A percentile compares a stretch with the other conserved stretches of the same genome.
Conservation (phyloP, 2,797 vertebrate genomes). For the Monodelphis domestica region DNA sequence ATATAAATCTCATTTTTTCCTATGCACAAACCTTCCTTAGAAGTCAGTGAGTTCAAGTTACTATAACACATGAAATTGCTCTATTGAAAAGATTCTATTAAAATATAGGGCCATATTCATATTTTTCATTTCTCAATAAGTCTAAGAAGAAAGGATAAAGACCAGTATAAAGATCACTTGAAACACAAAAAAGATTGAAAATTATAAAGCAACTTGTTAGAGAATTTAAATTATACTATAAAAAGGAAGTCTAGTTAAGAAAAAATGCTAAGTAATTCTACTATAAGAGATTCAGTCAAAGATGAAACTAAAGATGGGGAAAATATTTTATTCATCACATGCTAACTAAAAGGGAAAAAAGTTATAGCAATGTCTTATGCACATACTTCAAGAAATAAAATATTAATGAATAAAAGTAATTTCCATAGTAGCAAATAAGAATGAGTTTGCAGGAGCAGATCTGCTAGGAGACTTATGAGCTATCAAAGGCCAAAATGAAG, state of each 20-base stretch:
- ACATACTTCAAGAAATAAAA: conserved; percentile 65
- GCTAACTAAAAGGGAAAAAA: conserved; percentile 64
- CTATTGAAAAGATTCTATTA: conserved; percentile 43
- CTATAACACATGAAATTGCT: conserved; percentile 28
- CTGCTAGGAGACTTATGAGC: background rate
- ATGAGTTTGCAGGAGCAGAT: conserved; percentile 49
- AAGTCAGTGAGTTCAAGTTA: conserved; percentile 49
- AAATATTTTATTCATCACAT: conserved; percentile 76
- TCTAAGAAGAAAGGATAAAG: conserved; percentile 54
- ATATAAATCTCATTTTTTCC: conserved; percentile 22
- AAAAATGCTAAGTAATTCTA: conserved; percentile 72
- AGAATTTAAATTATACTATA: conserved; percentile 68
- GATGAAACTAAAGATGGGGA: conserved; percentile 63
- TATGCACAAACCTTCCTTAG: background rate
- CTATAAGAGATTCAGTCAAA: conserved; percentile 60
- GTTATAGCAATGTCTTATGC: conserved; percentile 59
- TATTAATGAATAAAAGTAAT: conserved; percentile 67
- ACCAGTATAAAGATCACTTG: conserved; percentile 52
- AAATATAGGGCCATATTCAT: conserved; percentile 48
- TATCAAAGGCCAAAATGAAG: conserved; percentile 39
- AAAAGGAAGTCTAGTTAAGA: conserved; percentile 56
- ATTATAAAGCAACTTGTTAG: conserved; percentile 59
- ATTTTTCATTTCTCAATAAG: conserved; percentile 13
- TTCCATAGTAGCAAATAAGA: conserved; percentile 32
- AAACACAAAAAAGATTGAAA: conserved; percentile 56